A percentile compares a stretch with the other conserved stretches of the same genome.
Evolutionary conservation across 2,113 vertebrate species (phyloP).

Genomic region (Melanostigma gelatinosum): DNA sequence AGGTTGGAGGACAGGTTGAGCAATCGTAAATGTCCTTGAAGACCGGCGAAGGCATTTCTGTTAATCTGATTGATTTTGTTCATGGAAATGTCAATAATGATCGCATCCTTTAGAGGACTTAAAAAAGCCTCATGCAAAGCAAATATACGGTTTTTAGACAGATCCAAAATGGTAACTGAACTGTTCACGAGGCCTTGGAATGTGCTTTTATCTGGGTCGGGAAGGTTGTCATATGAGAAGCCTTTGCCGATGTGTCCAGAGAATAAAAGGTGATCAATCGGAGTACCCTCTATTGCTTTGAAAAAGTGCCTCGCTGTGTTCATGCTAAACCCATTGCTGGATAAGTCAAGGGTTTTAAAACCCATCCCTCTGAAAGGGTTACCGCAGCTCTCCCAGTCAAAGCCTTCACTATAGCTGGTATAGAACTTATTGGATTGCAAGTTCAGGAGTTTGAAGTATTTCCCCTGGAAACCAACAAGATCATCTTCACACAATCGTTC

Average conservation of each 20-base stretch:
- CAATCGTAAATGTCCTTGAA: constrained; percentile 73
- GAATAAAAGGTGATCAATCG: constrained; percentile 74
- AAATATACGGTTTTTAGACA: constrained; percentile 83
- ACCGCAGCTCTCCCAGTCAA: constrained; percentile 81
- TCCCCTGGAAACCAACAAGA: constrained; percentile 85
- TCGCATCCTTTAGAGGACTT: constrained; percentile 66
- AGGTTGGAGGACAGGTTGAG: constrained; percentile 89
- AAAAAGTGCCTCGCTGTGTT: constrained; percentile 68
- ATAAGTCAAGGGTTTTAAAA: constrained; percentile 81
- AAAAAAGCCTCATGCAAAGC: constrained; percentile 81
- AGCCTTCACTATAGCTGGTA: constrained; percentile 2
- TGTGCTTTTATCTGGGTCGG: constrained; percentile 85
- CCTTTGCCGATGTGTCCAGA: constrained; percentile 76
- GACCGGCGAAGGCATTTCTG: constrained; percentile 82
- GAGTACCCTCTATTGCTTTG: constrained; percentile 81
- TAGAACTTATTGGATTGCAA: constrained; percentile 66
- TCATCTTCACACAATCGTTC: constrained; percentile 84
- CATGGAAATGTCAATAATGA: constrained; percentile 78
- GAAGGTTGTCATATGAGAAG: constrained; percentile 82
- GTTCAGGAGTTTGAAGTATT: constrained; percentile 78
- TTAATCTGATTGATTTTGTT: constrained; percentile 89
- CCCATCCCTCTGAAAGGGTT: constrained; percentile 87
- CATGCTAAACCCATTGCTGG: constrained; percentile 66
- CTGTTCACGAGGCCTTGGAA: constrained; percentile 85
- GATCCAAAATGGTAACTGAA: constrained; percentile 73